These are phyloP conservation scores for Brachycybe producta DNA, from an alignment of 2,888 invertebrate genomes.

Conservation along the genomic window DNA sequence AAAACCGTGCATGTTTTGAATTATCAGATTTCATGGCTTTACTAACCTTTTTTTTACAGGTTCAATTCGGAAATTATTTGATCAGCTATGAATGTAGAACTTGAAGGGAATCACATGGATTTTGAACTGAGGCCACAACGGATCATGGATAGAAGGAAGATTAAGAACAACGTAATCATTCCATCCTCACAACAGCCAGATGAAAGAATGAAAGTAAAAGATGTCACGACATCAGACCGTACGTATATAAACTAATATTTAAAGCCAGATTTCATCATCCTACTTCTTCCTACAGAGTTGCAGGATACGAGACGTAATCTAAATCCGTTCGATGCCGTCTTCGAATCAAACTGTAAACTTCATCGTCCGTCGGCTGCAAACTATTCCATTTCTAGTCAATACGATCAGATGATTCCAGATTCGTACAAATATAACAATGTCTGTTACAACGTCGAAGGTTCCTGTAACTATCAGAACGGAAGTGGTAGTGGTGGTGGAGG, in stretches of 20 bases:
- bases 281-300: not conserved
- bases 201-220: no score
- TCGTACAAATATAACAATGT: conserved; percentile 5
- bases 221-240: no score
- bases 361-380: not conserved
- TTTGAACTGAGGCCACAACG: conserved; percentile 3
- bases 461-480: no score
- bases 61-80: no score
- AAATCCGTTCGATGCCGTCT: conserved; percentile 4
- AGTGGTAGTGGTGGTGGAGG: no score
- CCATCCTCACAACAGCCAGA: no score
- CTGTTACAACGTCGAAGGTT: not conserved
- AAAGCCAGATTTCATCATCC: not conserved
- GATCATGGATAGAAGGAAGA: conserved; percentile 1
- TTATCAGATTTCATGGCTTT: no score
- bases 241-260: not conserved
- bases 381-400: not conserved
- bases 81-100: no score
- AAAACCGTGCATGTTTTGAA: no score
- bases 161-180: not conserved
- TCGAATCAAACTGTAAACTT: conserved; percentile 6
- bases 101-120: no score
- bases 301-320: not conserved
- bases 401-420: not conserved
- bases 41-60: no score